These are phyloP conservation scores for Pherbina coryleti DNA, from an alignment of 2,888 invertebrate species.

Conservation along the genomic window DNA sequence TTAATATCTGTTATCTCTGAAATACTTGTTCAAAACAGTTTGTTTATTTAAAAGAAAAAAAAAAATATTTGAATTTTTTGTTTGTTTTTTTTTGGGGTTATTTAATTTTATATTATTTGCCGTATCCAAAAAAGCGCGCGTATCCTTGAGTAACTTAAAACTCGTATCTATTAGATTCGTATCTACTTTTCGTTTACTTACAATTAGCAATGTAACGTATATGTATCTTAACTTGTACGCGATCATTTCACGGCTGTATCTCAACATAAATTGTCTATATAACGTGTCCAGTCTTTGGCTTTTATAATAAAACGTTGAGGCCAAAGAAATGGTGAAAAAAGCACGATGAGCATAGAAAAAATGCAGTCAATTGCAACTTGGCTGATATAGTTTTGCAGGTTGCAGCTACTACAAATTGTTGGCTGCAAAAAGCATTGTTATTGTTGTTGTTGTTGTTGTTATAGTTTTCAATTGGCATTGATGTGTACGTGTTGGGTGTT, in stretches of 20 bases:
- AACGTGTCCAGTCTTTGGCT: conserved; percentile 61
- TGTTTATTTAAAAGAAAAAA: too few relatives aligned
- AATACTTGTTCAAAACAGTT: too few relatives aligned
- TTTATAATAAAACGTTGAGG: conserved; percentile 62
- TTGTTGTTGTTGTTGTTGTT: background rate
- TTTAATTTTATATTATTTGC: too few relatives aligned
- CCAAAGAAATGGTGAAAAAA: conserved; percentile 33
- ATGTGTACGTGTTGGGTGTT: background rate
- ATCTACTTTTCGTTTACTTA: conserved; percentile 57
- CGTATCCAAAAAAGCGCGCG: background rate
- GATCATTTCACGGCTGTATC: conserved; percentile 65
- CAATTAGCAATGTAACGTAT: conserved; percentile 60
- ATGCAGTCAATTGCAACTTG: background rate
- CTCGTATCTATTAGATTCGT: background rate
- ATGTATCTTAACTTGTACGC: conserved; percentile 56
- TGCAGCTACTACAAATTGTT: background rate
- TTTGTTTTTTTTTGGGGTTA: background rate
- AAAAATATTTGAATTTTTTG: background rate
- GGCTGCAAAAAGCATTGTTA: background rate
- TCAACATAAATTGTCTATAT: conserved; percentile 66
- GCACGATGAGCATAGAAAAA: conserved; percentile 37
- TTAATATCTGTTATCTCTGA: too few relatives aligned
- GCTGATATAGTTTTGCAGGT: conserved; percentile 9
- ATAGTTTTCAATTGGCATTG: background rate
- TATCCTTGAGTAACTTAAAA: background rate